Base-by-base conservation (phyloP, 1,140 invertebrate species). In the Drosophila subobscura region DNA sequence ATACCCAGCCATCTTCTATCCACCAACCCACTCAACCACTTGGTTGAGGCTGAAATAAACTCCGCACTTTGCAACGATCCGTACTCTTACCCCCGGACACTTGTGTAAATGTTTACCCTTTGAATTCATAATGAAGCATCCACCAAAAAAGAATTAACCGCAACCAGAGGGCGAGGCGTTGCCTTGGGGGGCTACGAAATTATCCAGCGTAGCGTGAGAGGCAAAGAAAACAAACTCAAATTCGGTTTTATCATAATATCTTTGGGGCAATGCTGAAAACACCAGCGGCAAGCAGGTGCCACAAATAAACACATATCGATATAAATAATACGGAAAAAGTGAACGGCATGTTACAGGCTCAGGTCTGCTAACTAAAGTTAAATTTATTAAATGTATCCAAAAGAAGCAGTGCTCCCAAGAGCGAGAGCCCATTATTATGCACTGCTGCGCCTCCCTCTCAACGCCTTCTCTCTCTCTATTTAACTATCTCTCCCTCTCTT, bases 31-130 rank as follows among this genome's bases (percentile, higher is more conserved):
- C 25, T 25, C 37, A 27, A 4, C 37, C 7, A 25, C 16, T 20
- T 20, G 16, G 16, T 68, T 6, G 50, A 42, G n/a, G 33, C 44
- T 41, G 23, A 68, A 68, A 49, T 10, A 37, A 68, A 12, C 41
- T 68, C 7, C 33, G 46, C 49, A 68, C 54, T 64, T 67, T 55
- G 37, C 23, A 68, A 54, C 63, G 51, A 49, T 70, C 66, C 47
- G 51, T 59, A 78, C 86, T 83, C 77, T 86, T 77, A 37, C 10
- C 10, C 10, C 10, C 47, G 46, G 63, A 78, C 86, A 90, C 81
- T 90, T 90, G 79, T 80, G 59, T 65, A 90, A 90, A 90, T 90
- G 77, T 90, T 90, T 90, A 80, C 77, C 67, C 73, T 61, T 64
- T 86, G 86, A 86, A 90, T 90, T 86, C 78, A 83, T 81, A 80